Evolutionary conservation across 2,888 invertebrate genomes (phyloP).

Genomic region (Temnothorax ravouxi): DNA sequence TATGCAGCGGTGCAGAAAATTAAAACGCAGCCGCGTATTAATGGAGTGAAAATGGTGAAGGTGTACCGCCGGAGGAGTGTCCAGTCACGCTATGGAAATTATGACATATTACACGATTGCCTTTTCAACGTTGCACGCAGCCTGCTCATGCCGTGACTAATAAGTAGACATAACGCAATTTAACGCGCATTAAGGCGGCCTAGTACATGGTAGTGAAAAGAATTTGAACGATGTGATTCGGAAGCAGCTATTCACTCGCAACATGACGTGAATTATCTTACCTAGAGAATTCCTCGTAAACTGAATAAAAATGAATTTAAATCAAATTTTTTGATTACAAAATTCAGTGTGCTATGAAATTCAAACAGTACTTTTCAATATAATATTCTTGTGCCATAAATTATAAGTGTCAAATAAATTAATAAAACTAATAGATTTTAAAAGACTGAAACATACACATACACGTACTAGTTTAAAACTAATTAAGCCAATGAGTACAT

Average conservation of each 20-base stretch:
- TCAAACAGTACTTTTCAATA: background rate
- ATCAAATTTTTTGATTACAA: background rate
- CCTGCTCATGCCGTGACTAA: constrained; percentile 80
- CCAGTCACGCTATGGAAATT: constrained; percentile 84
- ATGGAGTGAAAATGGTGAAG: constrained; percentile 60
- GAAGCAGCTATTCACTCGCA: constrained; percentile 18
- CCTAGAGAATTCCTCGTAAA: background rate
- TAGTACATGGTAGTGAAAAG: constrained; percentile 17
- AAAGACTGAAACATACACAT: background rate
- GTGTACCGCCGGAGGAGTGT: constrained; percentile 70
- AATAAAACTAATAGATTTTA: background rate
- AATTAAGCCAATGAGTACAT: background rate
- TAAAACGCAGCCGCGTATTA: constrained; percentile 70
- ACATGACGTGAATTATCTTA: constrained; percentile 13
- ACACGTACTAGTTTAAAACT: background rate
- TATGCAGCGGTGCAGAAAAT: constrained; percentile 21
- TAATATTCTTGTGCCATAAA: background rate
- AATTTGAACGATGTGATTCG: constrained; percentile 44
- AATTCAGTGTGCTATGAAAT: background rate
- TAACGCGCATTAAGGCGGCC: constrained; percentile 68
- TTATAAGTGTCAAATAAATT: background rate
- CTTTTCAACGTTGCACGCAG: constrained; percentile 80
- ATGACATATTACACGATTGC: constrained; percentile 83
- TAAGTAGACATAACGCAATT: constrained; percentile 77
- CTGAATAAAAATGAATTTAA: constrained; percentile 14